Evolutionary conservation across 2,797 vertebrate species (phyloP).

Genomic region (Sebastes cheni): DNA sequence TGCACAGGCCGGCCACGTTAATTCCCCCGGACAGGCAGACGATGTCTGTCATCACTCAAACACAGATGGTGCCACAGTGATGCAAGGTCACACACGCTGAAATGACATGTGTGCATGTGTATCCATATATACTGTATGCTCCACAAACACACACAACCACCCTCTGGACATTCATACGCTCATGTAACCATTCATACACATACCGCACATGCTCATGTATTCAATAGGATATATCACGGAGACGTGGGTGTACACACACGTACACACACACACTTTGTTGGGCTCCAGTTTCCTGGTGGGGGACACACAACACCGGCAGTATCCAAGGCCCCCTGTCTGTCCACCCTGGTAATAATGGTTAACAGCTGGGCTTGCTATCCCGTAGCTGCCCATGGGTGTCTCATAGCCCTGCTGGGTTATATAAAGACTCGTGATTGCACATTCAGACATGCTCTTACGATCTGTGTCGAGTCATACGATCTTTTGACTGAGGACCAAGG

Average conservation of each 20-base stretch:
- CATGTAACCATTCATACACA: background rate
- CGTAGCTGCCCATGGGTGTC: slow-evolving; percentile 41
- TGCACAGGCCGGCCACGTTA: slow-evolving; percentile 35
- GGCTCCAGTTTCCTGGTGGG: slow-evolving; percentile 68
- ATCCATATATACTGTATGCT: background rate
- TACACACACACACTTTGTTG: slow-evolving; percentile 42
- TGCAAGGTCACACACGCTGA: slow-evolving; percentile 45
- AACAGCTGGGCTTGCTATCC: slow-evolving; percentile 79
- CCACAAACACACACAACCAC: slow-evolving; percentile 16
- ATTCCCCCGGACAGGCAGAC: slow-evolving; percentile 66
- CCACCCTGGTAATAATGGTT: slow-evolving; percentile 74
- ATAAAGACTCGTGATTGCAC: slow-evolving; percentile 69
- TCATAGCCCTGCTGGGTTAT: slow-evolving; percentile 59
- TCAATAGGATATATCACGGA: slow-evolving; percentile 16
- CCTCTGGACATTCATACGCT: background rate
- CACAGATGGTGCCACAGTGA: slow-evolving; percentile 45
- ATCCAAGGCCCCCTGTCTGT: slow-evolving; percentile 61
- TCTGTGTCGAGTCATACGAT: slow-evolving; percentile 54
- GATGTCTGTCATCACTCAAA: slow-evolving; percentile 62
- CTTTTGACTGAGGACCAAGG: slow-evolving; percentile 41
- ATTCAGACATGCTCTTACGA: slow-evolving; percentile 57
- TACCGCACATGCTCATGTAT: background rate
- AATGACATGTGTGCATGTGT: slow-evolving; percentile 5
- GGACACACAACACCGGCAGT: slow-evolving; percentile 68
- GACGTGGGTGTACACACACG: background rate